Evolutionary conservation across 1,140 invertebrate species (phyloP).

Genomic region (Epicauta chinensis): DNA sequence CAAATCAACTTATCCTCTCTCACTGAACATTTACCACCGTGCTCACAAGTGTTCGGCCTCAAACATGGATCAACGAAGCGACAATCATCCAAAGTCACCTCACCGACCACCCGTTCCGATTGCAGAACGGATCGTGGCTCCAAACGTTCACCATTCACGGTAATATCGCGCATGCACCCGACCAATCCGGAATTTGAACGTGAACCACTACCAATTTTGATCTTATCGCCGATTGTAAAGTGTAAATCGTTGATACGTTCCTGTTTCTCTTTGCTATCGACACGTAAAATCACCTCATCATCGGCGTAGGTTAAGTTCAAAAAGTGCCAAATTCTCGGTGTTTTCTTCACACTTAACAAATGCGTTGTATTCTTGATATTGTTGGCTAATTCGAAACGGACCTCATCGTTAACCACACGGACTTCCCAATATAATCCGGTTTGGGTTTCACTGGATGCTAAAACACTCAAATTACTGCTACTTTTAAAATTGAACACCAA

Average conservation of each 20-base stretch:
- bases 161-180: slow-evolving; percentile 83
- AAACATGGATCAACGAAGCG: slow-evolving; percentile 84
- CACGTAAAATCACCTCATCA: slow-evolving; percentile 63
- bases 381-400: slow-evolving; percentile 71
- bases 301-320: slow-evolving; percentile 70
- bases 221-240: slow-evolving; percentile 50
- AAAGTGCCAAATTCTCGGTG: slow-evolving; percentile 70
- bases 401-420: slow-evolving; percentile 72
- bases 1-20: slow-evolving; percentile 81
- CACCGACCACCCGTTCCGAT: slow-evolving; percentile 71
- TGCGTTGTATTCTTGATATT: slow-evolving; percentile 64
- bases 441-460: slow-evolving; percentile 75
- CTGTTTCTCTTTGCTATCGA: slow-evolving; percentile 67
- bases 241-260: slow-evolving; percentile 42
- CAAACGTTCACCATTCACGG: slow-evolving; percentile 67
- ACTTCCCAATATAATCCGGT: slow-evolving; percentile 80
- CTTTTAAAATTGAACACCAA: slow-evolving; percentile 87
- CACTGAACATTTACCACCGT: slow-evolving; percentile 82
- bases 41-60: slow-evolving; percentile 83
- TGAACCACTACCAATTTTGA: slow-evolving; percentile 69
- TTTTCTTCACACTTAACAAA: slow-evolving; percentile 69
- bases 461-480: slow-evolving; percentile 70
- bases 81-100: slow-evolving; percentile 87
- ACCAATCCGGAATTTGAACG: slow-evolving; percentile 67
- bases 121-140: slow-evolving; percentile 75